phyloP scores from a whole-genome alignment of 2,888 invertebrate species.

The Abrostola triplasia region DNA sequence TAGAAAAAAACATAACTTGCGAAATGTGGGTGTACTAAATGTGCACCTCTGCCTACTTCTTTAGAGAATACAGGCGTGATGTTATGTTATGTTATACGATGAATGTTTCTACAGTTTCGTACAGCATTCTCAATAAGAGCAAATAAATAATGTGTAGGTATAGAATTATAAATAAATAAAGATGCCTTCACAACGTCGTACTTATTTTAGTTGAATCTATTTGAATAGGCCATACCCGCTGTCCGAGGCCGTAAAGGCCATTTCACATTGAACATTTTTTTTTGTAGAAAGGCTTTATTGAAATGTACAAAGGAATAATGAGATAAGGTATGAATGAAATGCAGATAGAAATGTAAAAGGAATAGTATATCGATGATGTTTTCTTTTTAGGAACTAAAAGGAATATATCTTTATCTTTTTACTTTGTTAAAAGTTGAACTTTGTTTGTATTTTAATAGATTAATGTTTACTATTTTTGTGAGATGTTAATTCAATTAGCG shows the following conservation, averaged over 20 bases:
- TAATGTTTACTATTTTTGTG: no score
- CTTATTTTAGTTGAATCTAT: constrained; percentile 63
- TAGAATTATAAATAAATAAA: constrained; percentile 64
- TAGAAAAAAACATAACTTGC: no score
- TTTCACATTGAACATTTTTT: constrained; percentile 26
- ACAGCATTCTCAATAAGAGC: constrained; percentile 36
- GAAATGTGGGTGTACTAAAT: no score
- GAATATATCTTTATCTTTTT: no score
- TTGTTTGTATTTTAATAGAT: no score
- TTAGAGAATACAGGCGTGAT: no score
- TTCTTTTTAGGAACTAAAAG: background rate
- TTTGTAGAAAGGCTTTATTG: constrained; percentile 1
- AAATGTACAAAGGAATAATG: constrained; percentile 6
- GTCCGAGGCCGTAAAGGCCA: constrained; percentile 55
- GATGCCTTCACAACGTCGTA: constrained; percentile 57
- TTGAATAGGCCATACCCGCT: constrained; percentile 63
- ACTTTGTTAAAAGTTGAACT: no score
- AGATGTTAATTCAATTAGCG: no score
- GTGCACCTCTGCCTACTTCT: no score
- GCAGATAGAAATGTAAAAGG: no score
- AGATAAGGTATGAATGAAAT: constrained; percentile 5
- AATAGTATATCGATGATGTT: background rate
- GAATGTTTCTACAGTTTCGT: no score
- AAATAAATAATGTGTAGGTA: constrained; percentile 38
- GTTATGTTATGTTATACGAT: no score